phyloP scores from a whole-genome alignment of 2,888 invertebrate genomes.

The Aleiodes leptofemur region DNA sequence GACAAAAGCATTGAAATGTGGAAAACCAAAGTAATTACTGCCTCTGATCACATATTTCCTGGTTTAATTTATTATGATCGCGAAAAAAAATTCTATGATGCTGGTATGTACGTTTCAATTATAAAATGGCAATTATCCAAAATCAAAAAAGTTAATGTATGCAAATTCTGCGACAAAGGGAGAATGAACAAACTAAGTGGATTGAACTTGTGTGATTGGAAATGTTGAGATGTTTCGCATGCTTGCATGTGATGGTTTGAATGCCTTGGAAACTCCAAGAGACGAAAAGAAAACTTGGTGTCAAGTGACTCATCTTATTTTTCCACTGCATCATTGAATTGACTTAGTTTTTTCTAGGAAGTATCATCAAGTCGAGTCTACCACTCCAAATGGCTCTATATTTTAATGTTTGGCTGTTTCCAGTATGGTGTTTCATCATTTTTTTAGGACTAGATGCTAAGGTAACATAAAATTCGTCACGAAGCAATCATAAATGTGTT shows the following conservation, averaged over 20 bases:
- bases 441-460: conserved; percentile 81
- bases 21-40: conserved; percentile 74
- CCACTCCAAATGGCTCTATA: conserved; percentile 90
- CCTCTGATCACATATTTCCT: conserved; percentile 77
- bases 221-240: too few relatives aligned
- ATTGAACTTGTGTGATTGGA: too few relatives aligned
- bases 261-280: too few relatives aligned
- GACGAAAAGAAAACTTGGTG: too few relatives aligned
- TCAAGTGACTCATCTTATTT: background rate
- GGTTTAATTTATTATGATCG: conserved; percentile 72
- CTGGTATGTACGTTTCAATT: conserved; percentile 55
- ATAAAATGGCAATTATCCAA: conserved; percentile 25
- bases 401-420: conserved; percentile 86
- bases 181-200: too few relatives aligned
- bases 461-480: conserved; percentile 76
- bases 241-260: too few relatives aligned
- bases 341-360: conserved; percentile 72
- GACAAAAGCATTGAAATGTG: conserved; percentile 60
- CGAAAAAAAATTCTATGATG: conserved; percentile 67
- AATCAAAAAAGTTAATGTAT: background rate
- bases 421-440: conserved; percentile 83
- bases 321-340: conserved; percentile 3
- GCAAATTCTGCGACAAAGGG: too few relatives aligned
- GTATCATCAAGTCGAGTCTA: conserved; percentile 80
- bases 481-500: too few relatives aligned